These are phyloP conservation scores for Lissonota sp. DNA, from an alignment of 2,888 invertebrate genomes.

Conservation along the genomic window DNA sequence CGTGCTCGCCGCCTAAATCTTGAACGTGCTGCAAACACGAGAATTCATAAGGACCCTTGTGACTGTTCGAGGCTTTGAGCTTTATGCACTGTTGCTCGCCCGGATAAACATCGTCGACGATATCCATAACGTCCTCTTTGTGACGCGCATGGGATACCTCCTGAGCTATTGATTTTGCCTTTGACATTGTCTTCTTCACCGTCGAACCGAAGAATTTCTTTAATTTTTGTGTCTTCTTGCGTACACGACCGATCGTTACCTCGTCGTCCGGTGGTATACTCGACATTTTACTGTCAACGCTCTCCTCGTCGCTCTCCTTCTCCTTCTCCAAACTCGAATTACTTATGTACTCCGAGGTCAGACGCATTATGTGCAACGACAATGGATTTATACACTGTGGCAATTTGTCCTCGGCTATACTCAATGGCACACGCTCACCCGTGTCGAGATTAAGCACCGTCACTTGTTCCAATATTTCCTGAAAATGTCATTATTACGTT, in stretches of 20 bases:
- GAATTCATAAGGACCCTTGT: conserved; percentile 99
- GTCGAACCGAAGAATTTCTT: conserved; percentile 94
- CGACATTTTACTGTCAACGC: conserved; percentile 88
- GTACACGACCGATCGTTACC: conserved; percentile 84
- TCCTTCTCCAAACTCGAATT: conserved; percentile 87
- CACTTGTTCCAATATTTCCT: conserved; percentile 96
- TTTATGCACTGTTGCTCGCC: conserved; percentile 92
- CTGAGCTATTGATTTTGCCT: conserved; percentile 95
- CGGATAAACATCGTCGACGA: conserved; percentile 91
- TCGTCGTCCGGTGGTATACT: conserved; percentile 85
- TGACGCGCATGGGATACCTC: conserved; percentile 95
- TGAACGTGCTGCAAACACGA: conserved; percentile 95
- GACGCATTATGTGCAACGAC: conserved; percentile 96
- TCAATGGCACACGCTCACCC: conserved; percentile 96
- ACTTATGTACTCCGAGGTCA: conserved; percentile 95
- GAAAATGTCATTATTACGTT: conserved; percentile 25
- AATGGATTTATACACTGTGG: conserved; percentile 97
- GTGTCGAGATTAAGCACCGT: conserved; percentile 93
- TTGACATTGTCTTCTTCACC: conserved; percentile 95
- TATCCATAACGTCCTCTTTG: conserved; percentile 94
- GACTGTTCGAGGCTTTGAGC: conserved; percentile 97
- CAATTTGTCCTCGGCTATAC: conserved; percentile 96
- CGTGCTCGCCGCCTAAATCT: conserved; percentile 93
- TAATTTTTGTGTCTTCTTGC: conserved; percentile 86
- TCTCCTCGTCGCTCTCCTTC: conserved; percentile 92